Evolutionary conservation across 2,113 vertebrate species (phyloP).

Genomic region (Chinchilla lanigera): DNA sequence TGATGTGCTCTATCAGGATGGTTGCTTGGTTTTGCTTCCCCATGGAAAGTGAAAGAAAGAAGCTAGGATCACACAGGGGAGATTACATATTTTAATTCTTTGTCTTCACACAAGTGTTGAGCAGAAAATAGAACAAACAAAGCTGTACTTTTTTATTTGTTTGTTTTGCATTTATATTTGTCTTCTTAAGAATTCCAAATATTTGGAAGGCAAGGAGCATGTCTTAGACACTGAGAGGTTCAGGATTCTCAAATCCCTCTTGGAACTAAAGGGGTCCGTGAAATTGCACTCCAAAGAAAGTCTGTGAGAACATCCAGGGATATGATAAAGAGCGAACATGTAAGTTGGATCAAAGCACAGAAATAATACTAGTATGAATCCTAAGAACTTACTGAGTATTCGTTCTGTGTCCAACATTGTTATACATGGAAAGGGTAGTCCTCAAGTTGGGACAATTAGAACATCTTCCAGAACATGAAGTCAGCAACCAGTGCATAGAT

Average conservation of each 20-base stretch:
- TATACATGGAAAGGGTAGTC: neutral
- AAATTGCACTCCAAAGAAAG: neutral
- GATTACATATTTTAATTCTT: neutral
- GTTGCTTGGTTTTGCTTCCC: neutral
- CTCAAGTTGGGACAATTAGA: neutral
- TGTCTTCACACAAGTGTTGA: neutral
- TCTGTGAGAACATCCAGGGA: neutral
- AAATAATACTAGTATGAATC: neutral
- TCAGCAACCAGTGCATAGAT: neutral
- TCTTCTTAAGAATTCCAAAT: neutral
- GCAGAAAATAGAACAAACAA: neutral
- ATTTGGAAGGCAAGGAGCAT: neutral
- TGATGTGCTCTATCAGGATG: accelerated
- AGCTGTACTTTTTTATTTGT: neutral
- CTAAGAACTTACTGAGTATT: neutral
- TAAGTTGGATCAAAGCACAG: neutral
- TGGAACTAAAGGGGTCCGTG: neutral
- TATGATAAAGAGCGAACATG: neutral
- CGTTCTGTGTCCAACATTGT: neutral
- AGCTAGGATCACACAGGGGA: neutral
- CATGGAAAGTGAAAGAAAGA: neutral
- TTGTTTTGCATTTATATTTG: neutral
- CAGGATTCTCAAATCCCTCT: neutral
- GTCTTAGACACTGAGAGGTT: neutral
- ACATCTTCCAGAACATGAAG: neutral